Evolutionary conservation across 1,140 invertebrate genomes (phyloP), one percentile per base, ranked within the genome.

Genomic region (Dendrolimus punctatus): DNA sequence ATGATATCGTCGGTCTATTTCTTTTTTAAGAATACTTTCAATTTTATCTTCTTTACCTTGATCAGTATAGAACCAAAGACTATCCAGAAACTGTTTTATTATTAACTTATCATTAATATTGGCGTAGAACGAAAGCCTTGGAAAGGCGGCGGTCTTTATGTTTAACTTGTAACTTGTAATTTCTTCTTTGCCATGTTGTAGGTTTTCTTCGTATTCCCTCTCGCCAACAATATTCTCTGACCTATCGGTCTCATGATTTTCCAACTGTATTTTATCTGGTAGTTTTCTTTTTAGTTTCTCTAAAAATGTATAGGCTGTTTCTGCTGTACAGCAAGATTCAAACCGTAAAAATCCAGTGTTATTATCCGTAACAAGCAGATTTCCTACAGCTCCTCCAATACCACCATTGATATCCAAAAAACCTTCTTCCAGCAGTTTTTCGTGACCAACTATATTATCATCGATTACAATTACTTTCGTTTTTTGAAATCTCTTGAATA

Each of bases 1-100:
- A 41, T 55, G 49, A 43, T 56, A 58, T 23, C 53, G 44, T 10
- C 9, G 37, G 50, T 60, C 43, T 7, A 64, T 60, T 43, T 60
- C 57, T 46, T 42, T 49, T 43, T 64, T 64, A 4, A 62, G 6
- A 43, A 48, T 51, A 0, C 6, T 39, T 39, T 60, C 54, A n/a
- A 57, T 49, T 37, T 8, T 8, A 8, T 57, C 49, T 48, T 64
- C 57, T 38, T 55, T 57, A 5, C 47, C 51, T 55, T 64, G 57
- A 39, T 55, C 51, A 6, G 57, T 57, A 10, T 60, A 64, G 55
- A 64, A 52, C 57, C 58, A 64, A 23, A 60, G 42, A 49, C 53
- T 56, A 7, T 38, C 40, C 40, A 64, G 46, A 57, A 57, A 64
- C 6, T 57, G 46, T 37, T 51, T 10, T 6, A 55, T 57, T 38